Evolutionary conservation across 2,797 vertebrate species (phyloP), one percentile per base, ranked within the genome.

Genomic region (Mareca penelope): DNA sequence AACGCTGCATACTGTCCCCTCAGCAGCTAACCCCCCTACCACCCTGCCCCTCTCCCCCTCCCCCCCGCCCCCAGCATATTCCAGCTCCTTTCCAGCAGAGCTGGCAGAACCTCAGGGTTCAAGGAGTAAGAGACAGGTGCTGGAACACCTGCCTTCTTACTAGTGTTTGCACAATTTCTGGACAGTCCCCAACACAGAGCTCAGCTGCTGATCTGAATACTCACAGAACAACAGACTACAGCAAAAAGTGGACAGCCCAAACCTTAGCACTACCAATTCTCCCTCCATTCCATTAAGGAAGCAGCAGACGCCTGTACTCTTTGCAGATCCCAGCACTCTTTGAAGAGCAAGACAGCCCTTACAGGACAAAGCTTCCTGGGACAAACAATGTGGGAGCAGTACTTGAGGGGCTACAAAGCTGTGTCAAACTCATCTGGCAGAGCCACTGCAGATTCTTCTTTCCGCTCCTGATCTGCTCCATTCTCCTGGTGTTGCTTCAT

Each of bases 401-500:
- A 55, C n/a, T 57, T 10, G 2, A 19, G 90, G 77, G 50, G 72
- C 97, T 98, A 99, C 93, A 99, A 98, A 50, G 99, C 99, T 3
- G 99, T 99, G 95, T 99, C 99, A 70, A 99, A 99, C 94, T 99
- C 99, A 96, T 99, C 99, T 63, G 97, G 98, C 80, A 98, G 80
- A 80, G 95, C 85, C 3, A n/a, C 80, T 96, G 88, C 92, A 63
- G 81, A 91, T 79, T 98, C 97, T 35, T 96, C 97, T 90, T 95
- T 15, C 40, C 84, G 90, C 76, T 93, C 96, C 94, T 24, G 88
- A 76, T 98, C 96, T 6, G 91, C 80, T 88, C 81, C 24, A 1
- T 84, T 89, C 59, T 97, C 97, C 44, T 97, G 96, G 31, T 96
- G 98, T 79, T 98, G 98, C 96, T 98, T 98, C 42, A 99, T 98